These are phyloP conservation scores for Crocallis elinguaria DNA, from an alignment of 2,888 invertebrate genomes.

Conservation along the genomic window DNA sequence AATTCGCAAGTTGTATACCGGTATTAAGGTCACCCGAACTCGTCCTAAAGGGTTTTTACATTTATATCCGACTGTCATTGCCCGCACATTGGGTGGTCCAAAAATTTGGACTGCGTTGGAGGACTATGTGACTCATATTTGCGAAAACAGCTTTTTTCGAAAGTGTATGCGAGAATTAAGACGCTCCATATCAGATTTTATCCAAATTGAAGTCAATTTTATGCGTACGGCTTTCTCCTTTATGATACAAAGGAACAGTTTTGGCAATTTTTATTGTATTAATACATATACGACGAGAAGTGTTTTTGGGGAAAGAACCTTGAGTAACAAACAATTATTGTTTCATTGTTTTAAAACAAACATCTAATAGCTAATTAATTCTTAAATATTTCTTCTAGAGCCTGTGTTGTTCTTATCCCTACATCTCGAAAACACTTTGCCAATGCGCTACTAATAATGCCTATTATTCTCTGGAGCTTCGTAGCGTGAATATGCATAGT, in stretches of 20 bases:
- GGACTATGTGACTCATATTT: constrained; percentile 10
- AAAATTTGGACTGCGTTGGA: constrained; percentile 10
- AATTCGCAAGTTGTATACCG: constrained; percentile 15
- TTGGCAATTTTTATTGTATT: background rate
- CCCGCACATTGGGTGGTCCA: constrained; percentile 13
- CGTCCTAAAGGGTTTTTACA: constrained; percentile 10
- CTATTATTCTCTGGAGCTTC: constrained; percentile 19
- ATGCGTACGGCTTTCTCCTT: constrained; percentile 21
- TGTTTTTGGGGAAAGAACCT: too few species aligned
- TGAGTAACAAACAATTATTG: background rate
- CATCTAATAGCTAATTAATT: constrained; percentile 18
- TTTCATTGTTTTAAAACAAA: constrained; percentile 6
- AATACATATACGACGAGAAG: too few species aligned
- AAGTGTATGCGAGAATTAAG: constrained; percentile 22
- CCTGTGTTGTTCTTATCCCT: constrained; percentile 21
- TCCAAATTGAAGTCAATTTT: constrained; percentile 15
- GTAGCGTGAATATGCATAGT: constrained; percentile 21
- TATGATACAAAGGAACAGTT: background rate
- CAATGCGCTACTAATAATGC: constrained; percentile 22
- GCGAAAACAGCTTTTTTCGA: constrained; percentile 14
- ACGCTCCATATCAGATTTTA: constrained; percentile 15
- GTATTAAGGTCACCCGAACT: constrained; percentile 17
- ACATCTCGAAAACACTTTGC: constrained; percentile 26
- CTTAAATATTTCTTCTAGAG: constrained; percentile 21
- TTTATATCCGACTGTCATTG: constrained; percentile 1